A percentile compares a stretch with the other conserved stretches of the same genome.
phyloP scores from a whole-genome alignment of 2,797 vertebrate genomes.

The Ammospiza maritima region DNA sequence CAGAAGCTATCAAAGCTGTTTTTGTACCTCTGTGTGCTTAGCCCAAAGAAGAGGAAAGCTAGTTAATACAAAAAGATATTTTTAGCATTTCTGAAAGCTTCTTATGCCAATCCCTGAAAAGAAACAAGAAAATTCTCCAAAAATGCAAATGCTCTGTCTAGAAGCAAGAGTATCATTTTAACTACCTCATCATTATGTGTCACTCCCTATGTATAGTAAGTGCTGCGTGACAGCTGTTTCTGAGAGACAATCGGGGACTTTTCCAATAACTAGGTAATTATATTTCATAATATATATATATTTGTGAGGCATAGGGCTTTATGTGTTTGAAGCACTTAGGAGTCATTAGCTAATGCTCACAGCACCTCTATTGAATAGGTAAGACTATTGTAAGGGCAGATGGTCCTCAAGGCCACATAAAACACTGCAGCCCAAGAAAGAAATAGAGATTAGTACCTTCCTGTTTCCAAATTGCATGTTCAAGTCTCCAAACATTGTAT shows the following conservation, averaged over 20 bases:
- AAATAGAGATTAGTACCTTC: not conserved
- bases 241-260: not conserved
- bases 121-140: conserved; percentile 68
- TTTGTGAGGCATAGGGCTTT: not conserved
- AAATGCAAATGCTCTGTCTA: conserved; percentile 73
- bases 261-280: conserved; percentile 23
- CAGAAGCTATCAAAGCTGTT: not conserved
- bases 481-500: not conserved
- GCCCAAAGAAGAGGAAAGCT: conserved; percentile 33
- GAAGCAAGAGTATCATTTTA: conserved; percentile 46
- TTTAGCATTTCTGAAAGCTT: conserved; percentile 74
- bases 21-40: not conserved
- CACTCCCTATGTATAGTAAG: not conserved
- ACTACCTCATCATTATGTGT: conserved; percentile 40
- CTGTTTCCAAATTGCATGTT: not conserved
- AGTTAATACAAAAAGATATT: conserved; percentile 60
- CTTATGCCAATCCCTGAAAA: conserved; percentile 68
- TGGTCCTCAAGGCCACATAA: not conserved
- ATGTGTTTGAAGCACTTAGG: not conserved
- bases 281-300: not conserved
- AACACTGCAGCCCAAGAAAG: not conserved
- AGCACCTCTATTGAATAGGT: not conserved
- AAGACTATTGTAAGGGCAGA: not conserved
- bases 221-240: not conserved
- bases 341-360: not conserved